A percentile compares a stretch with the other conserved stretches of the same genome.
Evolutionary conservation across 2,888 invertebrate species (phyloP).

Genomic region (Hirtodrosophila trivittata): DNA sequence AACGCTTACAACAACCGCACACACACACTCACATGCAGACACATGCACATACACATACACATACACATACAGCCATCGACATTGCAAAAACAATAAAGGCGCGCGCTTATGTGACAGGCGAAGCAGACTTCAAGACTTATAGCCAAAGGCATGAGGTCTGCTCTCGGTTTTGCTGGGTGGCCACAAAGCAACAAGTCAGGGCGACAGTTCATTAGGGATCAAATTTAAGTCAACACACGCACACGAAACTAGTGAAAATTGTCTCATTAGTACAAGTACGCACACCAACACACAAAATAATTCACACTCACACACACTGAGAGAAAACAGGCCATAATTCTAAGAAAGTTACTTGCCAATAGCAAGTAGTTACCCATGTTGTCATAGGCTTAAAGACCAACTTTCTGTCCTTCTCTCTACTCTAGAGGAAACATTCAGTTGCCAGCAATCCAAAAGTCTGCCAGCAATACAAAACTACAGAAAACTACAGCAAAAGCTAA

Average conservation of each 20-base stretch:
- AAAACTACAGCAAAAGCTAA: slow-evolving; percentile 19
- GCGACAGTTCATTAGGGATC: slow-evolving; percentile 75
- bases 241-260: slow-evolving; percentile 63
- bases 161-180: slow-evolving; percentile 29
- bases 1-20: slow-evolving; percentile 55
- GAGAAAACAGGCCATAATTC: slow-evolving; percentile 41
- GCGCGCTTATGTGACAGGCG: slow-evolving; percentile 51
- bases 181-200: slow-evolving; percentile 69
- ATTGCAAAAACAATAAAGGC: slow-evolving; percentile 32
- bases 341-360: slow-evolving; percentile 56
- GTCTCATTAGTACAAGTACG: slow-evolving; percentile 69
- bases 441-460: slow-evolving; percentile 29
- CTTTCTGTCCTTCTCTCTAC: neutral
- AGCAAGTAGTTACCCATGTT: slow-evolving; percentile 55
- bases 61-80: neutral
- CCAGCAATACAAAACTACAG: slow-evolving; percentile 29
- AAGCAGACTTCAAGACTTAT: slow-evolving; percentile 22
- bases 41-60: slow-evolving; percentile 14
- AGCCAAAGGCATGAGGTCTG: slow-evolving; percentile 9
- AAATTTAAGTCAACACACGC: slow-evolving; percentile 65
- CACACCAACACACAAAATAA: slow-evolving; percentile 11
- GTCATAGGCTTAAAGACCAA: slow-evolving; percentile 20
- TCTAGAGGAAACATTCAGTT: slow-evolving; percentile 23
- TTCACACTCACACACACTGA: slow-evolving; percentile 7
- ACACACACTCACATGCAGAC: slow-evolving; percentile 12